Base-by-base conservation (phyloP, 2,797 vertebrate species). In the Peromyscus aztecus region DNA sequence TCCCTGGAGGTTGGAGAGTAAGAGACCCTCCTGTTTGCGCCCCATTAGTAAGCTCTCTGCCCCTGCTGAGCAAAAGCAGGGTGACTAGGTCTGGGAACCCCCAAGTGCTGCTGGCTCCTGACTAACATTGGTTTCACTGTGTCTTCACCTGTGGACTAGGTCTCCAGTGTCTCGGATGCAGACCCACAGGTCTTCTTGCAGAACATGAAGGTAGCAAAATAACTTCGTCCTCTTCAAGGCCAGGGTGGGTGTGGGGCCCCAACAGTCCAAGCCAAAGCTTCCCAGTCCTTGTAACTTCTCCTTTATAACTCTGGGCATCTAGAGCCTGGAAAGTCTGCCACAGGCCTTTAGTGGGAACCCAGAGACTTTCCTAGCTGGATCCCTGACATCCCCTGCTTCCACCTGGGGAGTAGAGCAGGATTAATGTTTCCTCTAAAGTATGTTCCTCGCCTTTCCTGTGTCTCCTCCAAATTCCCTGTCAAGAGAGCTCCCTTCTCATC, bases 141-240 rank as follows among this genome's bases (percentile, higher is more conserved):
- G 71, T 77, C 95, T 63, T 71, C 17, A 5, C 55, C 75, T 31
- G 43, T 49, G 75, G 49, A 8, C 19, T n/a, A 99, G 99, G 98
- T 97, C 57, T 99, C 99, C 0, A 98, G 99, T 37, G 76, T 98
- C n/a, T 99, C 99, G 0, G 98, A 98, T 0, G 98, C 98, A 75
- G 99, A 99, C 97, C 98, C 99, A 0, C 97, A 96, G 63, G 99
- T 98, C 89, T 92, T 99, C 49, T 97, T 99, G 57, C 98, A 99
- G 96, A 98, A 91, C 80, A 89, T 99, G 98, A 99, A 99, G 99
- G 99, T 95, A 92, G n/a, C 16, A 46, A 65, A 65, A 46, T 11
- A 43, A 5, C 19, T 43, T 57, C 16, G 1, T 4, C 27, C 10
- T 29, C 40, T 43, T 82, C 73, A 76, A 34, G 65, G 21, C 6